Base-by-base conservation (phyloP, 2,888 invertebrate species). In the Mechanitis mazaeus region DNA sequence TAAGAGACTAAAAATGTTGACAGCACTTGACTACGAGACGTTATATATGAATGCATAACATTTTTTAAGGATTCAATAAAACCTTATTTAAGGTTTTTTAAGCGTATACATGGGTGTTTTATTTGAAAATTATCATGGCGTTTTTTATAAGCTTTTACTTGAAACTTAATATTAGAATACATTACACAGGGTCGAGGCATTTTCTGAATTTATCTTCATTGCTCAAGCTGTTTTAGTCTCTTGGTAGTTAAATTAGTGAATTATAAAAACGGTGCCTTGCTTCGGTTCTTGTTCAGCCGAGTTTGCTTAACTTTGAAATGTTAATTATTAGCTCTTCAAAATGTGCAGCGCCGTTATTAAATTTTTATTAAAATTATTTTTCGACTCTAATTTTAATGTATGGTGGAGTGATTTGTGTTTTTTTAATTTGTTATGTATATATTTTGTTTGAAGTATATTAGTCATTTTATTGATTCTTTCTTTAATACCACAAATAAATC, bases 191-290 rank as follows among this genome's bases (percentile, higher is more conserved):
- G 55, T 50, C 45, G 45, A 53, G 60, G 64, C 58, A 45, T 58
- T 64, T 62, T 56, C 56, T 35, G 55, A 65, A 64, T 64, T 64
- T 64, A 64, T 66, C 64, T 66, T 64, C 64, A 60, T 60, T 64
- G 66, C 60, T 58, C 56, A 56, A 66, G 45, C 60, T 46, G 58
- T 62, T 64, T 55, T 45, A 65, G 56, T 64, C 62, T 64, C 61
- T 58, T 54, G 64, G 56, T 54, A 58, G 64, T 64, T 60, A 61
- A 66, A 64, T 66, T 66, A 62, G 58, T 66, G 62, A 66, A 66
- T 64, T 62, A 63, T 63, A 64, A 66, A 66, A 59, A 62, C 64
- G 64, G 56, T 63, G 45, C 59, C 58, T 59, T 33, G 58, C 53
- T 54, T 61, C 59, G 65, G 54, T 58, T 64, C 54, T 56, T 60